phyloP scores from a whole-genome alignment of 2,888 invertebrate species.

The Helobdella robusta region DNA sequence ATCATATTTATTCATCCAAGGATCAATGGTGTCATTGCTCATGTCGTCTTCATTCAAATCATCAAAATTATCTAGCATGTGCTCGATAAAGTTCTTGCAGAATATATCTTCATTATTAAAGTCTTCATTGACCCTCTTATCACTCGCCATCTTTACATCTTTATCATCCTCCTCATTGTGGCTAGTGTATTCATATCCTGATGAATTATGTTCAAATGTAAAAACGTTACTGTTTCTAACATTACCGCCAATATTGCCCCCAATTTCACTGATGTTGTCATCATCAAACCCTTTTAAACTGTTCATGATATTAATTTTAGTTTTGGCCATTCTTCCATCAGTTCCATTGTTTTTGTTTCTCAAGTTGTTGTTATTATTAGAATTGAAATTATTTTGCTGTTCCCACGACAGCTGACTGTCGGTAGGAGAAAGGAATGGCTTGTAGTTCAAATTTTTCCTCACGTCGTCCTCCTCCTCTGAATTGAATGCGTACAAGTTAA shows the following conservation, averaged over 20 bases:
- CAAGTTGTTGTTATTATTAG: too few relatives aligned
- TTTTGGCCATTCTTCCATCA: too few relatives aligned
- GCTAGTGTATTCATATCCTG: too few relatives aligned
- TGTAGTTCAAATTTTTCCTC: slow-evolving; percentile 4
- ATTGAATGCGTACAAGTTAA: neutral
- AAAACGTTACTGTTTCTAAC: too few relatives aligned
- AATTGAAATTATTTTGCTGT: neutral
- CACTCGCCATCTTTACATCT: too few relatives aligned
- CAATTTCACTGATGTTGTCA: too few relatives aligned
- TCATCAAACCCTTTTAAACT: too few relatives aligned
- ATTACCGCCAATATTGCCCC: too few relatives aligned
- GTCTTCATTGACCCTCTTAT: neutral
- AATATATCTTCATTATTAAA: neutral
- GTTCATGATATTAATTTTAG: too few relatives aligned
- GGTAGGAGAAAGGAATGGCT: neutral
- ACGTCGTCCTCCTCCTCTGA: slow-evolving; percentile 8
- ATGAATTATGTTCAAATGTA: too few relatives aligned
- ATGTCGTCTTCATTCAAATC: neutral
- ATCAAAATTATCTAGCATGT: neutral
- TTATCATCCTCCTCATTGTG: too few relatives aligned
- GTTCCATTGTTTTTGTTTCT: too few relatives aligned
- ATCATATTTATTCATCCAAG: neutral
- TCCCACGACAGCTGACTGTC: neutral
- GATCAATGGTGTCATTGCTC: neutral
- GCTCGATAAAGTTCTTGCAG: neutral